Percentiles rank a stretch among this genome's conserved stretches.
phyloP scores from a whole-genome alignment of 2,888 invertebrate species.

The Drosophila demipolita region DNA sequence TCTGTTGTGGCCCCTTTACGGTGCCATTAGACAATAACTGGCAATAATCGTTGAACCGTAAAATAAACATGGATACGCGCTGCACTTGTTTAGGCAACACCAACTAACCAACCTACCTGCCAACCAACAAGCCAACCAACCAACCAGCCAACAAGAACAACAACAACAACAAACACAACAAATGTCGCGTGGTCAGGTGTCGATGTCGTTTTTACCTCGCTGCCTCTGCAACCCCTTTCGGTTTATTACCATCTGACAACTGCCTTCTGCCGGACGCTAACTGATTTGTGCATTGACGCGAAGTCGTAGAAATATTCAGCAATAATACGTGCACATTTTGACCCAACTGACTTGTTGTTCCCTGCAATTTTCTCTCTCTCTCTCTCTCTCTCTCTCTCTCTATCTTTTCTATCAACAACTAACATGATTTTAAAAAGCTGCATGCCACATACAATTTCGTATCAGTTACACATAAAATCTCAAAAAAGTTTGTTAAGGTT shows the following conservation, averaged over 20 bases:
- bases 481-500: background rate
- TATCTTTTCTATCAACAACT: background rate
- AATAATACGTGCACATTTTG: constrained; percentile 60
- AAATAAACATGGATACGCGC: constrained; percentile 80
- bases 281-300: constrained; percentile 80
- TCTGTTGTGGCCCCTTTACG: constrained; percentile 61
- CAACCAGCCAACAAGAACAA: constrained; percentile 10
- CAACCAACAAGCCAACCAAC: constrained; percentile 28
- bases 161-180: constrained; percentile 39
- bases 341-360: constrained; percentile 19
- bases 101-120: constrained; percentile 40
- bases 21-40: constrained; percentile 78
- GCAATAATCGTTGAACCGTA: constrained; percentile 82
- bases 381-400: background rate
- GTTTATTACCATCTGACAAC: constrained; percentile 46
- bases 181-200: constrained; percentile 66
- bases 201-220: constrained; percentile 57
- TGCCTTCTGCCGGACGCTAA: constrained; percentile 71
- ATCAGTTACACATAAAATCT: background rate
- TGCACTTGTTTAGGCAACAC: constrained; percentile 79
- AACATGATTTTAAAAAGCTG: background rate
- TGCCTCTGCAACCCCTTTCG: constrained; percentile 17
- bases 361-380: constrained; percentile 17
- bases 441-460: background rate
- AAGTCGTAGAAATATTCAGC: constrained; percentile 77